phyloP scores from a whole-genome alignment of 2,113 vertebrate species.

The Eira barbara region DNA sequence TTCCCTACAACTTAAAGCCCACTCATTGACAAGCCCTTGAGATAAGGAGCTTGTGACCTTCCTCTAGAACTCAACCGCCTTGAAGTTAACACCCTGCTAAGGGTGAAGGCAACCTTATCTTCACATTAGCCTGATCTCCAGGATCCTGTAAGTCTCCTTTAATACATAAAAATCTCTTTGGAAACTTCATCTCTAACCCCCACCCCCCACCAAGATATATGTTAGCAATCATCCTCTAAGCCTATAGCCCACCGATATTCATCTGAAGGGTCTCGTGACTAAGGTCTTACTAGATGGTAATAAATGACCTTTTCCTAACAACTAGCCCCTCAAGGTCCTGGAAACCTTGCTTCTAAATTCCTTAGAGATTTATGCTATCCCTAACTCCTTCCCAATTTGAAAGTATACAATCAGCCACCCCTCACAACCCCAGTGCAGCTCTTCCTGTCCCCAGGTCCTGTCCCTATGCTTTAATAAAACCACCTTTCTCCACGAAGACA shows the following conservation, averaged over 20 bases:
- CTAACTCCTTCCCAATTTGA: neutral
- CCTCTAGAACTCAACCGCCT: neutral
- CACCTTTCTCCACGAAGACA: neutral
- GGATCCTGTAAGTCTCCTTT: neutral
- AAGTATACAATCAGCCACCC: neutral
- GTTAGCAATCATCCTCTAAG: neutral
- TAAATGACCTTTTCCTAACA: neutral
- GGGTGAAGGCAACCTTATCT: neutral
- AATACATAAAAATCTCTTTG: neutral
- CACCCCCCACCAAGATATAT: neutral
- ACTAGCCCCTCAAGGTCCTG: neutral
- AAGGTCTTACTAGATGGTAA: neutral
- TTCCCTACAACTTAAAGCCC: neutral
- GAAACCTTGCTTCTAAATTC: neutral
- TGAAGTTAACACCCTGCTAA: neutral
- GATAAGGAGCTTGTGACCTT: neutral
- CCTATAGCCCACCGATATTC: neutral
- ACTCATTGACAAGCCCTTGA: neutral
- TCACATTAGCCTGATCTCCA: neutral
- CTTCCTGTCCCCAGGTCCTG: neutral
- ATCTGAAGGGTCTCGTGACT: neutral
- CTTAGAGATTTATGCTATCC: neutral
- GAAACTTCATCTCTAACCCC: neutral
- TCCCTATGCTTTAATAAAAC: neutral
- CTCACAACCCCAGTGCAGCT: neutral